Evolutionary conservation across 2,797 vertebrate genomes (phyloP), one percentile per base, ranked within the genome.

Genomic region (Paratrypauchen microcephalus): DNA sequence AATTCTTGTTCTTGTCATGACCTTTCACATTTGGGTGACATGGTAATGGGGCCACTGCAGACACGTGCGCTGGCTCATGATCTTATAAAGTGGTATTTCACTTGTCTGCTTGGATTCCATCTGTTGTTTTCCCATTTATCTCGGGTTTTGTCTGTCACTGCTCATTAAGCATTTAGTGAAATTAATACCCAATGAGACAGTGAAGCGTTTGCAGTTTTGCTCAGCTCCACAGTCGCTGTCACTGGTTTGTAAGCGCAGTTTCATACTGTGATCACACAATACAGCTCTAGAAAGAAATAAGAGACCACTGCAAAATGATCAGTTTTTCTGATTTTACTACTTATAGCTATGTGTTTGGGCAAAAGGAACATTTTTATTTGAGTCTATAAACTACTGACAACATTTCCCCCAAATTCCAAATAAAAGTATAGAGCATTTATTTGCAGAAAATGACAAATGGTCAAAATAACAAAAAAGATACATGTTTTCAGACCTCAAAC

Each of bases 131-230:
- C 59, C 60, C 24, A 64, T 82, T 76, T 75, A 39, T 80, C 86
- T 80, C 66, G 52, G 47, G 32, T 76, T 79, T 61, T 9, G 32
- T 84, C 79, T 71, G 81, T 82, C 79, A 81, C 76, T 81, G 84
- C 78, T 89, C 86, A 89, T 90, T 87, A 83, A 83, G 87, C 72
- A 76, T 72, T 65, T 66, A 66, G 69, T 70, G 63, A 78, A 78
- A 78, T 84, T 56, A 89, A 79, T 83, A 78, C 61, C 50, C 32
- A 73, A 73, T 58, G 52, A 65, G 74, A 66, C 50, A 69, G 67
- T 78, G 65, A 63, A 68, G 71, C 71, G 23, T 70, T 68, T 68
- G 67, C 68, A 67, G 52, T 70, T 68, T 71, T 15, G 80, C 56
- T 68, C 75, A 80, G 72, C 71, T 59, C 63, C 70, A 48, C 62